Evolutionary conservation across 2,113 vertebrate species (phyloP).

Genomic region (Agapornis roseicollis): DNA sequence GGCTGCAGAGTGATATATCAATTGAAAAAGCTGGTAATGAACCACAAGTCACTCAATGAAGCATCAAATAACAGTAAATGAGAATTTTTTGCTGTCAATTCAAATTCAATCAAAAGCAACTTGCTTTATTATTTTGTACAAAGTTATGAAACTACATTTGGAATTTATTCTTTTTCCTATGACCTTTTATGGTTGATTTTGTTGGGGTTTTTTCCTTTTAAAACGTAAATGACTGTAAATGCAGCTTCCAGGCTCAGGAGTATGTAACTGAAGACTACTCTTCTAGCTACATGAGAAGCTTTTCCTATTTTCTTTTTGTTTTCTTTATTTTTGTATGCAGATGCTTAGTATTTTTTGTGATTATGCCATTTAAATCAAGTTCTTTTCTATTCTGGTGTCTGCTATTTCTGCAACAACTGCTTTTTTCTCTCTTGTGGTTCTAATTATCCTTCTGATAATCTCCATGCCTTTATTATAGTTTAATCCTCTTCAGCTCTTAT

Average conservation of each 20-base stretch:
- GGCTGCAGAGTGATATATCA: conserved; percentile 9
- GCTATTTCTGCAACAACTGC: background rate
- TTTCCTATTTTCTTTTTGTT: background rate
- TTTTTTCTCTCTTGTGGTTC: background rate
- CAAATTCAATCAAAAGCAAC: conserved; percentile 37
- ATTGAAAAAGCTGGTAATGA: conserved; percentile 25
- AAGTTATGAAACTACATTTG: conserved; percentile 40
- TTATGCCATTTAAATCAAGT: background rate
- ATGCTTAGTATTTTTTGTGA: background rate
- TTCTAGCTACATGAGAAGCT: background rate
- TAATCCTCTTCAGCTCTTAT: background rate
- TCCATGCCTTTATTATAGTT: background rate
- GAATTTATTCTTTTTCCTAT: conserved; percentile 16
- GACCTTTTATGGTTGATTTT: background rate
- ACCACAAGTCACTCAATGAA: conserved; percentile 48
- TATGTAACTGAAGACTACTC: background rate
- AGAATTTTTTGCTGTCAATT: conserved; percentile 51
- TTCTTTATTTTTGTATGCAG: background rate
- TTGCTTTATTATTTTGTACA: conserved; percentile 15
- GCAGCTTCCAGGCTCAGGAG: background rate
- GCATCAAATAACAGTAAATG: conserved; percentile 40
- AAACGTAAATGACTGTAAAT: conserved; percentile 39
- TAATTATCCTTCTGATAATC: background rate
- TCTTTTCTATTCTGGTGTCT: background rate
- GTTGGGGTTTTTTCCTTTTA: background rate